Conservation (phyloP, 2,113 vertebrate genomes). For the Misgurnus mizolepis region DNA sequence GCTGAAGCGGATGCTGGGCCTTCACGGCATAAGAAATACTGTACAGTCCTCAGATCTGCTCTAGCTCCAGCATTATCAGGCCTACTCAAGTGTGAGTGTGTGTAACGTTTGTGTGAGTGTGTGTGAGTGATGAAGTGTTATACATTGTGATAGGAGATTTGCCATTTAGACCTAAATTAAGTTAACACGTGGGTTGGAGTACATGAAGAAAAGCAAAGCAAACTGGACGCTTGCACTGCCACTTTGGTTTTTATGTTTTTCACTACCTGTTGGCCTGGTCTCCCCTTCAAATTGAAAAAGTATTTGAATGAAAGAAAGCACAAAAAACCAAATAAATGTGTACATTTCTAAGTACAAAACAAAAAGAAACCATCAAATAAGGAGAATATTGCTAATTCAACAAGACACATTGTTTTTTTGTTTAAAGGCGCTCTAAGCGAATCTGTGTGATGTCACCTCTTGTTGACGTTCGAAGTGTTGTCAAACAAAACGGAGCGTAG, state of each 20-base stretch:
- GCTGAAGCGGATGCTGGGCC: slow-evolving; percentile 82
- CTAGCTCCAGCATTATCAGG: slow-evolving; percentile 72
- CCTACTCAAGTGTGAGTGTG: slow-evolving; percentile 69
- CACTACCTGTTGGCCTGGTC: slow-evolving; percentile 50
- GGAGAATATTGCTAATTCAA: neutral
- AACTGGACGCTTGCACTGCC: slow-evolving; percentile 74
- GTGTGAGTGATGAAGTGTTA: slow-evolving; percentile 50
- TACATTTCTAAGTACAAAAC: neutral
- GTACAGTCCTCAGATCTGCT: slow-evolving; percentile 70
- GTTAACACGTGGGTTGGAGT: slow-evolving; percentile 50
- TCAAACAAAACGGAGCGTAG: too few species aligned
- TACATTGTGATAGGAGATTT: slow-evolving; percentile 72
- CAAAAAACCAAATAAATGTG: slow-evolving; percentile 47
- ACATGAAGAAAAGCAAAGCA: slow-evolving; percentile 41
- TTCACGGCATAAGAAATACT: slow-evolving; percentile 58
- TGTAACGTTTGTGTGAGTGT: slow-evolving; percentile 50
- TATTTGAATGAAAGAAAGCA: slow-evolving; percentile 2
- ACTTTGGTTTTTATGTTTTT: slow-evolving; percentile 59
- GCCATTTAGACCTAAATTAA: slow-evolving; percentile 68
- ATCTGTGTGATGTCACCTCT: too few species aligned
- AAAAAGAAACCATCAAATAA: neutral
- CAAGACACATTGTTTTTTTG: neutral
- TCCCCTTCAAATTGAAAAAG: slow-evolving; percentile 26
- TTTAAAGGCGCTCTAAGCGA: neutral
- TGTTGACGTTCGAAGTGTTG: too few species aligned